Evolutionary conservation across 1,140 invertebrate genomes (phyloP).

Genomic region (Atta cephalotes): DNA sequence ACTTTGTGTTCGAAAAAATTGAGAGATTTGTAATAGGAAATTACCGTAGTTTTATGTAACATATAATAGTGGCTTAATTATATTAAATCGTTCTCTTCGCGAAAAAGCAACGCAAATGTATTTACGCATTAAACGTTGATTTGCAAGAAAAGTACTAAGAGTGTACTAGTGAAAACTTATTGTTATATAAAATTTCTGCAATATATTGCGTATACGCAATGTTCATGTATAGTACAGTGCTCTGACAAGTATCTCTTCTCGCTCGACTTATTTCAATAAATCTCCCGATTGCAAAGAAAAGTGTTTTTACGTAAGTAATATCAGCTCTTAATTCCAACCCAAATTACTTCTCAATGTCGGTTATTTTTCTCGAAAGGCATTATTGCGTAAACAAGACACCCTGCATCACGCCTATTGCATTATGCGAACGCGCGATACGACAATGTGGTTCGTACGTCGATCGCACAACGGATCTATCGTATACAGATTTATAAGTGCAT

Average conservation of each 20-base stretch:
- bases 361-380: neutral
- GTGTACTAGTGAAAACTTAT: neutral
- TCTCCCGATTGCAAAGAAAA: neutral
- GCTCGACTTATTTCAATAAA: neutral
- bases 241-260: neutral
- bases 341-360: neutral
- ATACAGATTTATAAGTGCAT: neutral
- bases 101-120: conserved; percentile 7
- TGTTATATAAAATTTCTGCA: neutral
- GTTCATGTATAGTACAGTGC: neutral
- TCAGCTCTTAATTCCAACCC: neutral
- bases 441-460: neutral
- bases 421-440: conserved; percentile 2
- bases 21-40: neutral
- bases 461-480: neutral
- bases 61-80: neutral
- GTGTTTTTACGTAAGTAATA: neutral
- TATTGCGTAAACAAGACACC: neutral
- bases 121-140: conserved; percentile 27
- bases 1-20: neutral
- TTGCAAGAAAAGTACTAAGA: conserved; percentile 11
- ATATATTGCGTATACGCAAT: neutral
- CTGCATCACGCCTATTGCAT: neutral
- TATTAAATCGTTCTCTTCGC: conserved; percentile 14
- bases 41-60: conserved; percentile 12